phyloP scores from a whole-genome alignment of 2,113 vertebrate species.

The Oreochromis aureus region DNA sequence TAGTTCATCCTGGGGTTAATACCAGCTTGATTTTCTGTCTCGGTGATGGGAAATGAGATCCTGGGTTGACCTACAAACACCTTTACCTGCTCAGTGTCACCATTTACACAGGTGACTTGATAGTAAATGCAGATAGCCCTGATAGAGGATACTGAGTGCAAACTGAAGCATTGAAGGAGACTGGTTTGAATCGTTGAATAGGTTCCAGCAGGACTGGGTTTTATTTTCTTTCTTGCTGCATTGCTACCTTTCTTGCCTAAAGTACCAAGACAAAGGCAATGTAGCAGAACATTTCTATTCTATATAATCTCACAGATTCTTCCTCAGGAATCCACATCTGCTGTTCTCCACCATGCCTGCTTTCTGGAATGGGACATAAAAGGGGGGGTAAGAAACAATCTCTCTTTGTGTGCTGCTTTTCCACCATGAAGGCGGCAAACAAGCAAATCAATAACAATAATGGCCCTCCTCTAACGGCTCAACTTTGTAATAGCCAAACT shows the following conservation, averaged over 20 bases:
- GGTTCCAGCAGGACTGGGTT: not conserved
- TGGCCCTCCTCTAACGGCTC: slow-evolving; percentile 50
- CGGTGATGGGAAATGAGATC: slow-evolving; percentile 46
- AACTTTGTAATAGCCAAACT: slow-evolving; percentile 51
- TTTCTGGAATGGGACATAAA: slow-evolving; percentile 25
- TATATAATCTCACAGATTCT: not conserved
- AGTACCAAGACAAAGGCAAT: not conserved
- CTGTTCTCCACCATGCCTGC: not conserved
- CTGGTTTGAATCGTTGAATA: not conserved
- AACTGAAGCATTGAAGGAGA: not conserved
- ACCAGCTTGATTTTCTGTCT: slow-evolving; percentile 67
- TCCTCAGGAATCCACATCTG: not conserved
- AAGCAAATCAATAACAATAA: slow-evolving; percentile 68
- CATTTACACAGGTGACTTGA: slow-evolving; percentile 19
- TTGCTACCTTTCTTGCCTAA: not conserved
- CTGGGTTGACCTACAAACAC: slow-evolving; percentile 8
- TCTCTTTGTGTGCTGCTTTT: slow-evolving; percentile 26
- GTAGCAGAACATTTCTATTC: slow-evolving; percentile 1
- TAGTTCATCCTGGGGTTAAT: slow-evolving; percentile 62
- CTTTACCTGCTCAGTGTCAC: slow-evolving; percentile 1
- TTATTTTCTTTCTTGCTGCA: not conserved
- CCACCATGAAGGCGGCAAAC: slow-evolving; percentile 47
- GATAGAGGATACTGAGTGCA: not conserved
- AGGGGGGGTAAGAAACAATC: not conserved
- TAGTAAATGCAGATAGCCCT: not conserved